A percentile compares a stretch with the other conserved stretches of the same genome.
phyloP scores from a whole-genome alignment of 2,113 vertebrate genomes.

The Pteruthius melanotis region DNA sequence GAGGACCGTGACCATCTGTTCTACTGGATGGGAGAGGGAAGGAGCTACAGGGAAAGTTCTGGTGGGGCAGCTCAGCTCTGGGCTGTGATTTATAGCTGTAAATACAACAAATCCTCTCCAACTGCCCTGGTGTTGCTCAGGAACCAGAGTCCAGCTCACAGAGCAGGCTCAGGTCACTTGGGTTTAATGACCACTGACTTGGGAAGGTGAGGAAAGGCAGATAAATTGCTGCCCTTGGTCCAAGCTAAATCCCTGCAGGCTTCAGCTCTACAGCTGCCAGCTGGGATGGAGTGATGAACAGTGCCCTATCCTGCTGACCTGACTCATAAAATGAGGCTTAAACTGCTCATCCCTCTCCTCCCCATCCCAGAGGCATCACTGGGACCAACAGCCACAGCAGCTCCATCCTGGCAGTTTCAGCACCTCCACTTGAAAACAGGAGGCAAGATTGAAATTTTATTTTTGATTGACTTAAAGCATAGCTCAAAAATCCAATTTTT shows the following conservation, averaged over 20 bases:
- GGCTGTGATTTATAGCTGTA: neutral
- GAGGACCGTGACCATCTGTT: neutral
- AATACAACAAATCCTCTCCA: neutral
- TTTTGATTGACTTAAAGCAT: neutral
- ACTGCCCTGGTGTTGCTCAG: neutral
- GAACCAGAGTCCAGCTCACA: neutral
- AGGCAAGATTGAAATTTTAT: neutral
- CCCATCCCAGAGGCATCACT: rapidly evolving
- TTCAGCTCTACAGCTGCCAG: neutral
- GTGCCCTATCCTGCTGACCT: neutral
- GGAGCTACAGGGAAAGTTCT: neutral
- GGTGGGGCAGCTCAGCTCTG: neutral
- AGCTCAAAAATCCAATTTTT: neutral
- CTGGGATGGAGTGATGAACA: neutral
- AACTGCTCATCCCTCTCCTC: neutral
- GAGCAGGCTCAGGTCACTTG: neutral
- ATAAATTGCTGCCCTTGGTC: neutral
- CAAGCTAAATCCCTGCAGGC: neutral
- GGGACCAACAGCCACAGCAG: neutral
- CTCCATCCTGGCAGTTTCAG: neutral
- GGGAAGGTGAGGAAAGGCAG: neutral
- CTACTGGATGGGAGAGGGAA: neutral
- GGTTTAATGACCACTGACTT: neutral
- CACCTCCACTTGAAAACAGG: neutral
- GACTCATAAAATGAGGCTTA: neutral